Evolutionary conservation across 1,140 invertebrate species (phyloP), one percentile per base, ranked within the genome.

Genomic region (Watersipora subatra): DNA sequence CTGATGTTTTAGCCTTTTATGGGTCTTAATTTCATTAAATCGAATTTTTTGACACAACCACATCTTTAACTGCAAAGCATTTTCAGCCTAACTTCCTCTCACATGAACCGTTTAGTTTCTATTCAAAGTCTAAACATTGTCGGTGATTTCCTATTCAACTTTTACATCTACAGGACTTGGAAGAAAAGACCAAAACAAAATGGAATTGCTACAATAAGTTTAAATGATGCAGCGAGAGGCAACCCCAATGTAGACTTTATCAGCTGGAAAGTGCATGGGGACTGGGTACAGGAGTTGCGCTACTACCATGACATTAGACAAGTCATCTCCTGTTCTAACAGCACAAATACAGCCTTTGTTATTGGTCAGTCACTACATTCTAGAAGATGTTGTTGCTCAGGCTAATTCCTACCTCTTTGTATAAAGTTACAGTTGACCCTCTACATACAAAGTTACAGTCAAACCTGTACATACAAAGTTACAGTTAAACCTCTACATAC

Each of bases 271-370:
- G 78, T 78, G 1, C 79, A 81, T 63, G 70, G 69, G 20, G 79
- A 81, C 64, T 81, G 78, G 79, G 76, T 81, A 15, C 76, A 79
- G 59, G 73, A 79, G 76, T 64, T 80, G 61, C 77, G 76, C 62
- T 80, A 79, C 64, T 78, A 79, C 65, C 71, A 76, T 67, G 73
- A 76, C 17, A 74, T 79, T n/a, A 72, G 73, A 24, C 78, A 80
- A 68, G 73, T 81, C 2, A 80, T 81, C n/a, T 80, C 78, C 2
- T 81, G 79, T 67, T 81, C 78, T 19, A 80, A 80, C 70, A 72
- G 80, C 67, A 68, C 72, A 28, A 71, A 75, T 59, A 75, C 76
- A 66, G 76, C 79, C 25, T 68, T 81, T 57, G 78, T 81, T 34
- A 80, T 80, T 63, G 78, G 79, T 80, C 67, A 68, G 70, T 62